A percentile compares a stretch with the other conserved stretches of the same genome.
phyloP scores from a whole-genome alignment of 2,113 vertebrate genomes.

The Muntiacus reevesi region DNA sequence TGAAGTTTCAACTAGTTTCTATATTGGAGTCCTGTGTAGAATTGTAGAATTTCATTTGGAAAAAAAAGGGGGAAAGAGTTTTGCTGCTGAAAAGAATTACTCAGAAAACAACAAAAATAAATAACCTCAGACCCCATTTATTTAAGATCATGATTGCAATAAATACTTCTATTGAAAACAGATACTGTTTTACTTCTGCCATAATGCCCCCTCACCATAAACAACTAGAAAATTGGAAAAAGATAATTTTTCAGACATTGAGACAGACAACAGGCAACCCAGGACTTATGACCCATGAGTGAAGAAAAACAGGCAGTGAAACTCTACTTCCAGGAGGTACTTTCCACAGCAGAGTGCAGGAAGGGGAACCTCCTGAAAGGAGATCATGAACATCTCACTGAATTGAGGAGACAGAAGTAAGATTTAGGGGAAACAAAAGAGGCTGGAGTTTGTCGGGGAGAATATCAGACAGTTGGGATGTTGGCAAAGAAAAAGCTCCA shows the following conservation, averaged over 20 bases:
- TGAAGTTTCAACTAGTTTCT: constrained; percentile 44
- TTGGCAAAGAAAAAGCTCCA: not conserved
- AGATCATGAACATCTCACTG: not conserved
- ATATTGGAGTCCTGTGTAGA: not conserved
- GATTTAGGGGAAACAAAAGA: not conserved
- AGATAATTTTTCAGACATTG: not conserved
- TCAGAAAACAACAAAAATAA: constrained; percentile 40
- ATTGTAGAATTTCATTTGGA: not conserved
- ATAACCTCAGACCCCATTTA: not conserved
- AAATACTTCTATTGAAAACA: constrained; percentile 34
- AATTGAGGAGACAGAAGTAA: not conserved
- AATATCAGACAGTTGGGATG: not conserved
- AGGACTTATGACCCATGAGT: not conserved
- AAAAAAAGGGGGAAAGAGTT: not conserved
- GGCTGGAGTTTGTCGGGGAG: not conserved
- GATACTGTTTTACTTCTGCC: not conserved
- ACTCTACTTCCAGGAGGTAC: not conserved
- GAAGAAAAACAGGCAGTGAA: not conserved
- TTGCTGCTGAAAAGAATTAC: not conserved
- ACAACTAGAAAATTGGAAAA: not conserved
- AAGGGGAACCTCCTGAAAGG: not conserved
- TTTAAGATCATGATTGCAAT: not conserved
- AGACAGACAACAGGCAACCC: not conserved
- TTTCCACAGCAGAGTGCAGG: not conserved
- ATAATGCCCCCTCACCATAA: not conserved